A percentile compares a stretch with the other conserved stretches of the same genome.
phyloP scores from a whole-genome alignment of 2,113 vertebrate genomes.

The Chelonoidis abingdonii region DNA sequence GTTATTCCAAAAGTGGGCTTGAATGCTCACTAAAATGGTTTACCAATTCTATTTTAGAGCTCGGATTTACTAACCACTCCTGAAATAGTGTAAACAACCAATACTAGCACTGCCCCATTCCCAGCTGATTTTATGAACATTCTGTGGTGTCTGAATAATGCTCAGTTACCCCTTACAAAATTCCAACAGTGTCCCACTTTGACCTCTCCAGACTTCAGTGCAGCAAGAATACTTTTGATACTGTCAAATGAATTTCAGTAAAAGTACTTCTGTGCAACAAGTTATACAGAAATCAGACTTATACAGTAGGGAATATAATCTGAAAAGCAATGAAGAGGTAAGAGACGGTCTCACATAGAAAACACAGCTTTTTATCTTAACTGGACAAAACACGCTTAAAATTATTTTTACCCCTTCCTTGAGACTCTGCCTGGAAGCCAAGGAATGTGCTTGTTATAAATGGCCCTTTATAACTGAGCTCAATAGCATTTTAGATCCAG shows the following conservation, averaged over 20 bases:
- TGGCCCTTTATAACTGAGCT: slow-evolving; percentile 58
- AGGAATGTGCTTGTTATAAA: slow-evolving; percentile 69
- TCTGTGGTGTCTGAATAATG: background rate
- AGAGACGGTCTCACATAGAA: background rate
- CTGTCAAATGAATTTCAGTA: background rate
- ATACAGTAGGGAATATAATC: background rate
- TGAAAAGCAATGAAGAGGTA: background rate
- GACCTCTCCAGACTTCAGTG: background rate
- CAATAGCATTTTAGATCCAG: slow-evolving; percentile 57
- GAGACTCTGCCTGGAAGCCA: slow-evolving; percentile 55
- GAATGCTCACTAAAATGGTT: background rate
- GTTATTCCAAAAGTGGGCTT: background rate
- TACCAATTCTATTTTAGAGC: background rate
- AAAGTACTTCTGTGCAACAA: background rate
- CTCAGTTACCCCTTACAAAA: background rate
- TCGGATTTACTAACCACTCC: background rate
- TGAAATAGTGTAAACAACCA: background rate
- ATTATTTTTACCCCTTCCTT: slow-evolving; percentile 50
- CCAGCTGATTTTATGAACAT: background rate
- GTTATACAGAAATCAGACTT: background rate
- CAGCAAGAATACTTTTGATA: background rate
- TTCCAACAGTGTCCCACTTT: background rate
- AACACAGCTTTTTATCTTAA: slow-evolving; percentile 8
- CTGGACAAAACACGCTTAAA: slow-evolving; percentile 17
- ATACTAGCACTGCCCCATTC: background rate